Evolutionary conservation across 2,888 invertebrate genomes (phyloP), one percentile per base, ranked within the genome.

Genomic region (Sarcophaga variegata): DNA sequence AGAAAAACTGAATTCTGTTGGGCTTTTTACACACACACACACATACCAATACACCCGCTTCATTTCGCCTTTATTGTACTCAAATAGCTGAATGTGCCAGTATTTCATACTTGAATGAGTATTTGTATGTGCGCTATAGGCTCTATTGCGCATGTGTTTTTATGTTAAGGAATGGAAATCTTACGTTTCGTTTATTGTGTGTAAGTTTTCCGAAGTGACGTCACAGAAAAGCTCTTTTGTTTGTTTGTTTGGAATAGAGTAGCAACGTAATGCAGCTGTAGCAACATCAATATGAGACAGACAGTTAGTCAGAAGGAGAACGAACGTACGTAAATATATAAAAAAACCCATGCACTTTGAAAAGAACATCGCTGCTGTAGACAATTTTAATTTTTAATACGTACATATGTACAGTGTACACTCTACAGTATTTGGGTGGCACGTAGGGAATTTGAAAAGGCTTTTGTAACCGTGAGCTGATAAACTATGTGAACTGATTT

Each of bases 181-280:
- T 84, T 54, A 4, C 17, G 8, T 49, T 12, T 63, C 6, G 4
- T 78, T 81, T 20, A 25, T 45, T 17, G 11, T 66, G 22, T n/a
- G 17, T 66, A n/a, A n/a, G 63, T 27, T 85, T 85, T 85, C 25
- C 77, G 54, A 54, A 79, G 88, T 92, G 92, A 92, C 91, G 90
- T 90, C 92, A 92, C 89, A 88, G 86, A 89, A 90, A 91, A 91
- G 92, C 92, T 91, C 78, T 54, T 54, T 54, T 54, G 14, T 14
- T 54, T 54, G 54, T 54, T 14, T 54, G 8, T 54, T 14, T 17
- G 17, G 17, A 54, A 12, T 54, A 14, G 17, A 54, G 17, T 54
- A 14, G 54, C 17, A 54, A 54, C 17, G 12, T 54, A 54, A 54
- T 17, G 54, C 54, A 0, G 54, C 54, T 17, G 2, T 1, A 54